Conservation (phyloP, 2,113 vertebrate species). For the Paedocypris sp. region DNA sequence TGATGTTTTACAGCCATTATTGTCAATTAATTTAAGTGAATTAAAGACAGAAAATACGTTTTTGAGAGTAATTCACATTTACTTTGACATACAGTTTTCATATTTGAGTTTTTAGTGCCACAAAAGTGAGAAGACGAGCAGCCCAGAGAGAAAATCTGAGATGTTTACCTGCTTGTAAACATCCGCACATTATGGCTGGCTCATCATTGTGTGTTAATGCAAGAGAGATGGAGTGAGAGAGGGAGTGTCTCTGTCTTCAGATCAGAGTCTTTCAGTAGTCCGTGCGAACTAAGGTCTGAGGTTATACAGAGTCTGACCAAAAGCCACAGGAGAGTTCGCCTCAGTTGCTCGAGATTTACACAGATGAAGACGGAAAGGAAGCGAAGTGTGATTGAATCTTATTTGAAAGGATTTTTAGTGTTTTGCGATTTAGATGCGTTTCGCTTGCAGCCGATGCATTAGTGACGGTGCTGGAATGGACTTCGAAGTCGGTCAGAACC, state of each 20-base stretch:
- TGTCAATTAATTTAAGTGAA: too few species aligned
- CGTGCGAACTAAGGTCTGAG: too few species aligned
- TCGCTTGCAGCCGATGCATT: not conserved
- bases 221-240: conserved; percentile 22
- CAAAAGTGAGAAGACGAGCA: too few species aligned
- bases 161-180: conserved; percentile 26
- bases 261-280: conserved; percentile 5
- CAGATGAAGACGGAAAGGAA: not conserved
- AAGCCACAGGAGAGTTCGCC: not conserved
- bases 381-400: not conserved
- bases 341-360: not conserved
- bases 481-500: not conserved
- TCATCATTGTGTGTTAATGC: conserved; percentile 32
- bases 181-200: conserved; percentile 23
- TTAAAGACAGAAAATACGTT: too few species aligned
- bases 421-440: not conserved
- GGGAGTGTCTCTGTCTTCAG: conserved; percentile 8
- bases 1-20: too few species aligned
- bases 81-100: too few species aligned
- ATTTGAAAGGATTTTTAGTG: not conserved
- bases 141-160: conserved; percentile 14
- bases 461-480: not conserved
- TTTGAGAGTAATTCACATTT: too few species aligned
- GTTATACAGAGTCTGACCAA: not conserved
- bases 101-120: too few species aligned